Evolutionary conservation across 2,888 invertebrate species (phyloP).

Genomic region (Aproaerema taeniolella): DNA sequence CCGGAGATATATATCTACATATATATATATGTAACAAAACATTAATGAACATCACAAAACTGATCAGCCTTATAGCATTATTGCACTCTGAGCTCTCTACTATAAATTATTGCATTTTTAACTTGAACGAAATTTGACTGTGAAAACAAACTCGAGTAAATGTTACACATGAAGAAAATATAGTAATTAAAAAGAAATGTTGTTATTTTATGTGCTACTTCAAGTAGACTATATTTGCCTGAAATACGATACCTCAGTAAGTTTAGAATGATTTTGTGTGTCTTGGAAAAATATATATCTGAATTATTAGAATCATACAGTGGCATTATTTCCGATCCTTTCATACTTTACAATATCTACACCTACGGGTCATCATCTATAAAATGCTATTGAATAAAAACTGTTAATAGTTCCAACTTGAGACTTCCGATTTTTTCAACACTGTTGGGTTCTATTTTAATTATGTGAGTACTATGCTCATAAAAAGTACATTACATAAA

Average conservation of each 20-base stretch:
- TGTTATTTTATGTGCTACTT: constrained; percentile 56
- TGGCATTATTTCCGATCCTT: constrained; percentile 41
- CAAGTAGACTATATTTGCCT: constrained; percentile 63
- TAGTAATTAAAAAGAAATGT: constrained; percentile 47
- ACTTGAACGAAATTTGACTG: constrained; percentile 41
- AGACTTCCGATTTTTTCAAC: too few species aligned
- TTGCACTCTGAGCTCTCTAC: constrained; percentile 52
- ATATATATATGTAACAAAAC: constrained; percentile 24
- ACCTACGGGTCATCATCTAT: constrained; percentile 1
- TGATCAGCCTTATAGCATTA: constrained; percentile 34
- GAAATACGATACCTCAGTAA: constrained; percentile 72
- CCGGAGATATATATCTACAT: too few species aligned
- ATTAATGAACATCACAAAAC: constrained; percentile 42
- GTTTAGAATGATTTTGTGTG: constrained; percentile 68
- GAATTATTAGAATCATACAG: constrained; percentile 49
- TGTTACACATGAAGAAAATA: constrained; percentile 42
- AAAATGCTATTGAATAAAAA: too few species aligned
- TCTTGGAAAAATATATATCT: constrained; percentile 62
- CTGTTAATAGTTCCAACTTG: too few species aligned
- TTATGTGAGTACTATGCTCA: background rate
- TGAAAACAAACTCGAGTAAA: constrained; percentile 37
- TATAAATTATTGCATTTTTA: constrained; percentile 46
- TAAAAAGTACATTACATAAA: constrained; percentile 10
- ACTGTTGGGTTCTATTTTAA: too few species aligned
- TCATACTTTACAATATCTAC: background rate